A percentile compares a stretch with the other conserved stretches of the same genome.
phyloP scores from a whole-genome alignment of 2,113 vertebrate genomes.

The Misgurnus mizolepis region DNA sequence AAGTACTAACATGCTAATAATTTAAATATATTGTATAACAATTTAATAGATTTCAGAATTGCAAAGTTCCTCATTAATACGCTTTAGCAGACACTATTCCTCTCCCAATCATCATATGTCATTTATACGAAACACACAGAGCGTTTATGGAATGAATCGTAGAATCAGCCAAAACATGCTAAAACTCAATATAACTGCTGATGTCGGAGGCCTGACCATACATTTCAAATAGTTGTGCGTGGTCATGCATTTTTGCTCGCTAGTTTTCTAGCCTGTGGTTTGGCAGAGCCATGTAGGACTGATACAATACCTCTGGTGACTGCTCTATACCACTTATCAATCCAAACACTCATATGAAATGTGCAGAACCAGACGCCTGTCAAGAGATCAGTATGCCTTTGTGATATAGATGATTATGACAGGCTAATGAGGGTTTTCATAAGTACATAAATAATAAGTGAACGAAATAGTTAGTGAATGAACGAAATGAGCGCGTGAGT shows the following conservation, averaged over 20 bases:
- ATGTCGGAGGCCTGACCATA: constrained; percentile 54
- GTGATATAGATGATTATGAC: constrained; percentile 30
- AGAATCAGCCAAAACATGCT: constrained; percentile 46
- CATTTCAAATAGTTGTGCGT: constrained; percentile 54
- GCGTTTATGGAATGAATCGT: constrained; percentile 37
- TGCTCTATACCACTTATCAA: constrained; percentile 48
- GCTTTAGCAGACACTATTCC: constrained; percentile 10
- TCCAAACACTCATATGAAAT: constrained; percentile 41
- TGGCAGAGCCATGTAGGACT: constrained; percentile 32
- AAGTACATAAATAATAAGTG: constrained; percentile 25
- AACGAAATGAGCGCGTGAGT: neutral
- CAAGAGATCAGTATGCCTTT: constrained; percentile 37
- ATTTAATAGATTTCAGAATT: no score
- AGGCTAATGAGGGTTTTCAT: constrained; percentile 4
- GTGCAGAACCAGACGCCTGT: constrained; percentile 40
- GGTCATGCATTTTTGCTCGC: constrained; percentile 55
- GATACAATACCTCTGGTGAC: constrained; percentile 43
- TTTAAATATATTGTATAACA: no score
- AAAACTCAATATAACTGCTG: constrained; percentile 54
- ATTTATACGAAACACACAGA: constrained; percentile 45
- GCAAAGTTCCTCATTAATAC: constrained; percentile 10
- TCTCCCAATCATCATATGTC: constrained; percentile 31
- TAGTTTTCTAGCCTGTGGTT: constrained; percentile 53
- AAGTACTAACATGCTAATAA: no score
- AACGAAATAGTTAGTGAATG: constrained; percentile 19